phyloP scores from a whole-genome alignment of 2,113 vertebrate genomes.

The Columba janthina region DNA sequence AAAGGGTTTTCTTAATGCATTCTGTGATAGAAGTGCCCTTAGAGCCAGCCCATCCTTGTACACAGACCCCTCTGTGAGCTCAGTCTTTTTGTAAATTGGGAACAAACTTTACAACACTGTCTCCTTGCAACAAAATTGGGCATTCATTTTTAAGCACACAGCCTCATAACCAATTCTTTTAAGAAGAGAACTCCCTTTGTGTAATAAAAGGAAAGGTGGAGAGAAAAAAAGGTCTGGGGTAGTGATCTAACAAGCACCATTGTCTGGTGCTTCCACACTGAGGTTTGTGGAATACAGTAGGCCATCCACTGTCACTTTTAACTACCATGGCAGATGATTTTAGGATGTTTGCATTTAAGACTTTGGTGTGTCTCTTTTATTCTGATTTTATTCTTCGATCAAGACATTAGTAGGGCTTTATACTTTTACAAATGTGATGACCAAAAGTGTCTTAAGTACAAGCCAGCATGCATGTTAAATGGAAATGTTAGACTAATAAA shows the following conservation, averaged over 20 bases:
- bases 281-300: not conserved
- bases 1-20: constrained; percentile 67
- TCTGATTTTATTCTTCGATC: not conserved
- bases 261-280: not conserved
- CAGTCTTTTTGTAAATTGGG: constrained; percentile 43
- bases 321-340: not conserved
- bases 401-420: not conserved
- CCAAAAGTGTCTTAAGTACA: not conserved
- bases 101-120: constrained; percentile 48
- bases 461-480: not conserved
- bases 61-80: constrained; percentile 6
- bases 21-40: constrained; percentile 69
- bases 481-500: not conserved
- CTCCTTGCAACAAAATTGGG: constrained; percentile 50
- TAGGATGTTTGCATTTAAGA: not conserved
- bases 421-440: not conserved
- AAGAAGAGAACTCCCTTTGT: constrained; percentile 45
- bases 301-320: not conserved
- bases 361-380: not conserved
- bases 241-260: constrained; percentile 38
- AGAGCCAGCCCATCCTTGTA: constrained; percentile 44
- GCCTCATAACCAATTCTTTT: constrained; percentile 54
- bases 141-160: constrained; percentile 51
- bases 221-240: constrained; percentile 26
- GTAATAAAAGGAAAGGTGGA: constrained; percentile 23